Evolutionary conservation across 2,888 invertebrate species (phyloP), one percentile per base, ranked within the genome.

Genomic region (Cephus nigrinus): DNA sequence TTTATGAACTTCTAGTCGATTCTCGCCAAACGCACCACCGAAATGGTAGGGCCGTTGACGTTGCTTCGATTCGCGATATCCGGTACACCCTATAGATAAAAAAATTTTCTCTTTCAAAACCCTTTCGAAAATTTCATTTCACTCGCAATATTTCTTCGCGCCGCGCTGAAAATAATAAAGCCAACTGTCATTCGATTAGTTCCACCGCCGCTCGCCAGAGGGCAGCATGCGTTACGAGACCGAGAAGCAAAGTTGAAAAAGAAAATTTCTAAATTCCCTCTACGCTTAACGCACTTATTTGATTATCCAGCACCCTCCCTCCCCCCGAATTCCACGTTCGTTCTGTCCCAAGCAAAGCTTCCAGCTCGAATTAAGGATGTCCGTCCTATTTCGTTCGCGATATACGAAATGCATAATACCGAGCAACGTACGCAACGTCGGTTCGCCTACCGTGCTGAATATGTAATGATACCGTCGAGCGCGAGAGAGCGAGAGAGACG

Each of bases 391-490:
- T 55, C 4, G 23, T 55, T 55, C 40, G 40, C 40, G 9, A 55
- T 55, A 55, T 55, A 71, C 71, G 33, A 73, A 15, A 73, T 35
- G 74, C 35, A 35, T n/a, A 35, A 34, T 35, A 73, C 73, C 68
- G 76, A 74, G 74, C 55, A 73, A 79, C 75, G 77, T 76, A 76
- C 76, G 75, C 78, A 68, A 75, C 80, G 78, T 78, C 76, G 74
- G 71, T 78, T n/a, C 31, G 34, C 23, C 74, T 73, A 23, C 33
- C 74, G 34, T 75, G 77, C 80, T 84, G 82, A 84, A 87, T 89
- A 85, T 85, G 84, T 85, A 86, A 87, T 86, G 83, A 9, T 9
- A 55, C 1, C 1, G 15, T 0, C 12, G 35, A 15, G 15, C 4
- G 40, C 15, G 40, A 4, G 12, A 40, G 40, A 15, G 4, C 12